These are phyloP conservation scores for Cosmia pyralina DNA, from an alignment of 2,888 invertebrate genomes.

Conservation along the genomic window DNA sequence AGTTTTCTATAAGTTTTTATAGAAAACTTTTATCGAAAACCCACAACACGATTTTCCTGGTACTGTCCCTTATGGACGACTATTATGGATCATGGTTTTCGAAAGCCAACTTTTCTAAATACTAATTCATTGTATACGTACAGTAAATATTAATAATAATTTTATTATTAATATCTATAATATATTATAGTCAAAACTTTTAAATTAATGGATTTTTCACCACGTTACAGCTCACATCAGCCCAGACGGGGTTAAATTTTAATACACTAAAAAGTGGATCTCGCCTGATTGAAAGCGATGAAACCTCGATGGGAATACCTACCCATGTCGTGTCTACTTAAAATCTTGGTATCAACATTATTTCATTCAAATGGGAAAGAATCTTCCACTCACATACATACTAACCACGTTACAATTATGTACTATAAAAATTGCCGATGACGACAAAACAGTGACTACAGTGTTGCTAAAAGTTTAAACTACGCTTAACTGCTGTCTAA, in stretches of 20 bases:
- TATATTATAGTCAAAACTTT: too few relatives aligned
- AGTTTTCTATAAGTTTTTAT: too few relatives aligned
- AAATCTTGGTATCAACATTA: not conserved
- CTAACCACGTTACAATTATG: not conserved
- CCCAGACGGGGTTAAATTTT: not conserved
- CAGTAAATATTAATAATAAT: too few relatives aligned
- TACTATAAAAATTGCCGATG: not conserved
- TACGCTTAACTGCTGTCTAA: constrained; percentile 1
- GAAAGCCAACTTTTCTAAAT: not conserved
- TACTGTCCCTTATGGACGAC: too few relatives aligned
- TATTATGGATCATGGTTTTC: not conserved
- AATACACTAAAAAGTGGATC: not conserved
- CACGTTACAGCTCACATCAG: not conserved
- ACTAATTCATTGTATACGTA: not conserved
- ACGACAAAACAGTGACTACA: not conserved
- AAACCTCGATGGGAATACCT: too few relatives aligned
- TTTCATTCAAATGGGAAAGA: too few relatives aligned
- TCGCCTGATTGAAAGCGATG: not conserved
- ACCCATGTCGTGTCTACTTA: not conserved
- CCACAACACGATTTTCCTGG: too few relatives aligned
- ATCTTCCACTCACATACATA: not conserved
- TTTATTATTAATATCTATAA: too few relatives aligned
- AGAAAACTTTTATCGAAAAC: too few relatives aligned
- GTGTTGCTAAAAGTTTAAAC: not conserved
- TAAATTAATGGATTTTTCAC: not conserved